Evolutionary conservation across 2,888 invertebrate species (phyloP).

Genomic region (Frankliniella intonsa): DNA sequence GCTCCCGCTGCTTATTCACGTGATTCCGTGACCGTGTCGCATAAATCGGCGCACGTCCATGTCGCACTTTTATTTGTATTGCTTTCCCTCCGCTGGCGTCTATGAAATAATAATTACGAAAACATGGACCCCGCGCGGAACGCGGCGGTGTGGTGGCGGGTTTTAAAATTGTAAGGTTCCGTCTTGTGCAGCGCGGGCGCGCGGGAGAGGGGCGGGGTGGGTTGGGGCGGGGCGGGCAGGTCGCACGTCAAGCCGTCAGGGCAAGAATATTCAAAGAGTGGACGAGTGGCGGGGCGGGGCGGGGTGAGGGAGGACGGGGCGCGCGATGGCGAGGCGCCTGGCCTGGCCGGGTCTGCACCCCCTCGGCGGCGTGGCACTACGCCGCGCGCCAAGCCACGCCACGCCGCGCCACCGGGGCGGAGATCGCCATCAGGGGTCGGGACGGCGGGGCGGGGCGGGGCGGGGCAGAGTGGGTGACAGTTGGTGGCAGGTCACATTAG

Average conservation of each 20-base stretch:
- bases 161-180: background rate
- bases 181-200: background rate
- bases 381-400: too few relatives aligned
- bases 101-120: too few relatives aligned
- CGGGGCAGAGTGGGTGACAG: background rate
- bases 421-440: background rate
- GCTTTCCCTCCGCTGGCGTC: background rate
- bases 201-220: background rate
- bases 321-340: background rate
- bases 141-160: too few relatives aligned
- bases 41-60: background rate
- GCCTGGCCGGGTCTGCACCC: background rate
- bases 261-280: slow-evolving; percentile 25
- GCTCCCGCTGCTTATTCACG: too few relatives aligned
- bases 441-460: background rate
- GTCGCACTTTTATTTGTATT: background rate
- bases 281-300: background rate
- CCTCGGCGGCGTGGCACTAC: too few relatives aligned
- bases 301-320: background rate
- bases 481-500: slow-evolving; percentile 26
- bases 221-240: background rate
- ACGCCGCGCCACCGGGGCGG: background rate
- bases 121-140: too few relatives aligned
- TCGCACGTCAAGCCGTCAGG: slow-evolving; percentile 15
- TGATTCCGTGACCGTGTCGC: too few relatives aligned